Evolutionary conservation across 35 echinoderm and acorn worm species (phyloP), one percentile per base, ranked within the genome.

Genomic region (Ophioderma brevispina): DNA sequence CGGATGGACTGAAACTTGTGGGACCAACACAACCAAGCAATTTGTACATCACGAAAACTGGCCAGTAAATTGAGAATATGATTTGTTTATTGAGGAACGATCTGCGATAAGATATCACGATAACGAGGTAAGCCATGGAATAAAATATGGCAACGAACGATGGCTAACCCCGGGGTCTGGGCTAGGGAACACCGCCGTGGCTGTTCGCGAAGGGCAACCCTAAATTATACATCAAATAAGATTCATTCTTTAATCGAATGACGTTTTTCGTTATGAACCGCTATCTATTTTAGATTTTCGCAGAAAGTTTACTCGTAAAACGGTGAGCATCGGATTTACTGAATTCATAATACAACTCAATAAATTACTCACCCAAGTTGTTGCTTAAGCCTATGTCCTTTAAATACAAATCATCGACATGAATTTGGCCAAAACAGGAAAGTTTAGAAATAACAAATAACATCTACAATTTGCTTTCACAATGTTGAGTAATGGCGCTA

Each of bases 81-180:
- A 91, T 91, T 6, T 91, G 90, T 39, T 75, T 91, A 4, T 81
- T 91, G 38, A 85, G 90, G 84, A 90, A 91, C 42, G 90, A 91
- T 64, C 37, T 91, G 6, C 38, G 90, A 38, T 91, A 91, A 64
- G 90, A 38, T 91, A 91, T 76, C 90, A 86, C 55, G 90, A 91
- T 39, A 91, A 91, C 75, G 90, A 91, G 90, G 90, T 91, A 77
- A 85, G 64, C 25, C 6, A 0, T 34, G 2, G 1, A 81, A 40
- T 0, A 37, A 5, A 0, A 13, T 50, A 0, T 0, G 25, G 14
- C 82, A 59, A 19, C 6, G 5, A 32, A 0, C 30, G 8, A 17
- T 31, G 28, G 14, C 8, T 1, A 25, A 43, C 8, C 28, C 30
- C 17, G 25, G 40, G 28, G 34, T 50, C 14, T 32, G 23, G 31